Evolutionary conservation across 2,797 vertebrate genomes (phyloP).

Genomic region (Mastacembelus armatus): DNA sequence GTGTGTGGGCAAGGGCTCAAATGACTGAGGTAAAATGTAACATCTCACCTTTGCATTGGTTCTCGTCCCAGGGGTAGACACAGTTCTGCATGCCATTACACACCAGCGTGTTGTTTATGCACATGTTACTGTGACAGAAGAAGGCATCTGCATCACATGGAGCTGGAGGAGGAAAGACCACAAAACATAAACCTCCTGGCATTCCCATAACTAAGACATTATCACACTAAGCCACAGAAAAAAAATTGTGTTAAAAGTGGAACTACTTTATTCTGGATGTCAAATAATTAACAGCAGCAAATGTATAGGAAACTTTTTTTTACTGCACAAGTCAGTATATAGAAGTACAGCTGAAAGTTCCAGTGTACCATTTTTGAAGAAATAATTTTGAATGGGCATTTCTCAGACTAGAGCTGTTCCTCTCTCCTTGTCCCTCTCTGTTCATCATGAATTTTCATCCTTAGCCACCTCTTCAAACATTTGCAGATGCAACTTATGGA

Average conservation of each 20-base stretch:
- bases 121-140: conserved; percentile 99
- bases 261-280: not conserved
- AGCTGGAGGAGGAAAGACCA: conserved; percentile 81
- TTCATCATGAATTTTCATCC: conserved; percentile 75
- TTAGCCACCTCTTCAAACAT: conserved; percentile 68
- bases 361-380: conserved; percentile 46
- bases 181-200: not conserved
- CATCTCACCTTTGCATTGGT: conserved; percentile 96
- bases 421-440: conserved; percentile 68
- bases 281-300: conserved; percentile 4
- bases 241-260: not conserved
- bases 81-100: conserved; percentile 99
- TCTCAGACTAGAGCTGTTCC: conserved; percentile 59
- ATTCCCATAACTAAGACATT: not conserved
- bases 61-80: conserved; percentile 99
- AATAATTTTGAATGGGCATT: conserved; percentile 64
- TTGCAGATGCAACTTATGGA: conserved; percentile 56
- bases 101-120: conserved; percentile 97
- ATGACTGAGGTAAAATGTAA: not conserved
- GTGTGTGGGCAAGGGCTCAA: not conserved
- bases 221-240: not conserved
- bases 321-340: conserved; percentile 33
- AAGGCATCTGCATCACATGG: conserved; percentile 96
- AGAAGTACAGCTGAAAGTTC: conserved; percentile 32
- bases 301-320: conserved; percentile 10